Percentiles rank a stretch among this genome's conserved stretches.
Conservation (phyloP, 2,113 vertebrate species). For the Garra rufa region DNA sequence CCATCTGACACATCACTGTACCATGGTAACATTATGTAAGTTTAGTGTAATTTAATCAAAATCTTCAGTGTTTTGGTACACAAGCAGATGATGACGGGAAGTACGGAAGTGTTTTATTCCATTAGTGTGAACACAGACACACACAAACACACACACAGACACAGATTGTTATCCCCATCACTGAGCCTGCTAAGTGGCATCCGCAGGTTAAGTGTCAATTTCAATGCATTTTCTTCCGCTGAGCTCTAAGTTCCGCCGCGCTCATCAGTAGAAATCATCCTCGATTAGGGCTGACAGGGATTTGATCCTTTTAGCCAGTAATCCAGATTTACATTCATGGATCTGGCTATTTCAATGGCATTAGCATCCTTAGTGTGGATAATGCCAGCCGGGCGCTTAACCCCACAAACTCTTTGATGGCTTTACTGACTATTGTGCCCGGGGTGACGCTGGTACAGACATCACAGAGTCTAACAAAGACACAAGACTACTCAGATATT, state of each 20-base stretch:
- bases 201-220: constrained; percentile 71
- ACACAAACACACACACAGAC: constrained; percentile 48
- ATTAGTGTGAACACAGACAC: constrained; percentile 27
- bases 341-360: constrained; percentile 71
- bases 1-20: neutral
- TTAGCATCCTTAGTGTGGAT: constrained; percentile 67
- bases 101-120: constrained; percentile 27
- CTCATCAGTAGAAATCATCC: constrained; percentile 69
- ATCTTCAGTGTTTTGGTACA: constrained; percentile 9
- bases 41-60: neutral
- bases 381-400: constrained; percentile 55
- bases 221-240: constrained; percentile 70
- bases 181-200: constrained; percentile 59
- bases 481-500: neutral
- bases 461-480: constrained; percentile 39
- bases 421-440: constrained; percentile 37
- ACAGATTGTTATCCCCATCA: constrained; percentile 45
- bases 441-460: constrained; percentile 3
- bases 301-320: constrained; percentile 69
- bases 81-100: constrained; percentile 6
- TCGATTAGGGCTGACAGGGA: constrained; percentile 68
- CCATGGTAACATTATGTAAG: constrained; percentile 7
- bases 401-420: constrained; percentile 41
- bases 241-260: constrained; percentile 45
- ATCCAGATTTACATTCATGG: constrained; percentile 79